Conservation (phyloP, 2,113 vertebrate genomes). For the Rynchops niger region DNA sequence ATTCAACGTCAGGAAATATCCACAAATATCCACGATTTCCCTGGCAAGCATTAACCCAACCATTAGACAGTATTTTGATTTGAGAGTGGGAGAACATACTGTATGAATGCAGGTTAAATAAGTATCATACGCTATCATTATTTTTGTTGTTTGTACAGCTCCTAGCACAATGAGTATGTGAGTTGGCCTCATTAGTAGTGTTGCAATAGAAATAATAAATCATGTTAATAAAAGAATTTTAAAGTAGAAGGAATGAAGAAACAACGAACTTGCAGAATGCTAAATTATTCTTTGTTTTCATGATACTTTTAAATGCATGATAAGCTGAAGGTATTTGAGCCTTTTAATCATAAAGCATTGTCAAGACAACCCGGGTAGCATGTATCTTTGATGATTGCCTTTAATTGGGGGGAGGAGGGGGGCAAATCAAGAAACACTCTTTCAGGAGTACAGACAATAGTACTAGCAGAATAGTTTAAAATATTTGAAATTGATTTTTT, state of each 20-base stretch:
- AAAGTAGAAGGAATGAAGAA: neutral
- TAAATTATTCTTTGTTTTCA: conserved; percentile 34
- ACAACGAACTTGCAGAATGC: neutral
- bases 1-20: neutral
- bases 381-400: conserved; percentile 25
- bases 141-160: neutral
- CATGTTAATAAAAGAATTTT: neutral
- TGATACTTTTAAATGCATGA: neutral
- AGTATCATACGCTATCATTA: neutral
- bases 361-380: conserved; percentile 34
- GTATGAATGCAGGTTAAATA: neutral
- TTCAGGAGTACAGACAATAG: neutral
- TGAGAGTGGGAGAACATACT: neutral
- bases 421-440: neutral
- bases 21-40: neutral
- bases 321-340: conserved; percentile 27
- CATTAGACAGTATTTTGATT: neutral
- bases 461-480: neutral
- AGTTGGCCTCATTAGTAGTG: neutral
- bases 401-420: neutral
- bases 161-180: neutral
- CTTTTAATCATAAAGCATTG: conserved; percentile 53
- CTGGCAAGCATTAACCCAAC: neutral
- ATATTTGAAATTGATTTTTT: conserved; percentile 17
- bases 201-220: neutral